These are phyloP conservation scores for Drosophila asahinai DNA, from an alignment of 1,140 invertebrate genomes.

Conservation along the genomic window DNA sequence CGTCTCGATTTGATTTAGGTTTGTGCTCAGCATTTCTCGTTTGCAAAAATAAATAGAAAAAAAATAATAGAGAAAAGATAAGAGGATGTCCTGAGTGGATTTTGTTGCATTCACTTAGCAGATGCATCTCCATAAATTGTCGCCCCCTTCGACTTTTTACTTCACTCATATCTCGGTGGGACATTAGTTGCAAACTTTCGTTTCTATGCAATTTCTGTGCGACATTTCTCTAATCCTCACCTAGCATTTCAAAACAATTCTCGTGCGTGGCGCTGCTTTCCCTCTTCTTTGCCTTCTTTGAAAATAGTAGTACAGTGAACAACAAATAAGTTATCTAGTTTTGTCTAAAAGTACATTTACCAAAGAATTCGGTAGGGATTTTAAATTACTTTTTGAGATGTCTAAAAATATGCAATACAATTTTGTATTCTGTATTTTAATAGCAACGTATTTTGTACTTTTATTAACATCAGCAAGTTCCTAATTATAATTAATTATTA, in stretches of 20 bases:
- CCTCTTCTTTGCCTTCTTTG: background rate
- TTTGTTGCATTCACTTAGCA: slow-evolving; percentile 37
- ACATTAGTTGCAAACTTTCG: slow-evolving; percentile 71
- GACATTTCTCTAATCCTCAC: slow-evolving; percentile 77
- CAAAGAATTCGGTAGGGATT: background rate
- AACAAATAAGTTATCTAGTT: no score
- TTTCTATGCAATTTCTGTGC: slow-evolving; percentile 61
- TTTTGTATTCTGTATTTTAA: no score
- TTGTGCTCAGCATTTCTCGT: background rate
- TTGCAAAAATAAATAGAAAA: slow-evolving; percentile 1
- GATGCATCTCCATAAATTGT: slow-evolving; percentile 46
- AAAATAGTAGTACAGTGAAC: background rate
- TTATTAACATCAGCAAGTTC: no score
- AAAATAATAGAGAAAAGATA: slow-evolving; percentile 6
- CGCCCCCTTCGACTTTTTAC: slow-evolving; percentile 6
- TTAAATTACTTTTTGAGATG: background rate
- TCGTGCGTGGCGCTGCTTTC: slow-evolving; percentile 41
- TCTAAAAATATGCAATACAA: background rate
- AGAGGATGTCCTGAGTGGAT: background rate
- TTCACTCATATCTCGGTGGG: slow-evolving; percentile 26
- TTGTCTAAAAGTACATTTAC: no score
- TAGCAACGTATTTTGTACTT: no score
- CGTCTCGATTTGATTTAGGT: slow-evolving; percentile 12
- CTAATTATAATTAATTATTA: no score
- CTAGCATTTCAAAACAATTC: slow-evolving; percentile 77